Conservation (phyloP, 2,113 vertebrate species). For the Oenanthe oenanthe region DNA sequence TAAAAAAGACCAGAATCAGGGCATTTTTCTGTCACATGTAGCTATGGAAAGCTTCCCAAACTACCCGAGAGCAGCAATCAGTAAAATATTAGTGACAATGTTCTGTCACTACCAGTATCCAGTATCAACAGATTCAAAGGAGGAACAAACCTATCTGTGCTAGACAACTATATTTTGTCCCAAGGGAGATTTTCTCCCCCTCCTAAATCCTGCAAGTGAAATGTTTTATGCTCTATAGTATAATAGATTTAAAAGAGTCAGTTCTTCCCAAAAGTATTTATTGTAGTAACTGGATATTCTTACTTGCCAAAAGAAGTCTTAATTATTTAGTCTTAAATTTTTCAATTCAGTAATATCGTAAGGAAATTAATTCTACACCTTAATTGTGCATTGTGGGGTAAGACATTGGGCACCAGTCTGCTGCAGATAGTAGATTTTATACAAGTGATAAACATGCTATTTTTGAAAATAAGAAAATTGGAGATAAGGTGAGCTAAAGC, state of each 20-base stretch:
- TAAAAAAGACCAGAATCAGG: background rate
- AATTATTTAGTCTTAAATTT: constrained; percentile 4
- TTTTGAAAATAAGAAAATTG: constrained; percentile 1
- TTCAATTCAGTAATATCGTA: background rate
- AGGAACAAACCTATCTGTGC: background rate
- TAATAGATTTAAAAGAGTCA: background rate
- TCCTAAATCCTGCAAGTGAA: background rate
- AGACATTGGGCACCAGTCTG: background rate
- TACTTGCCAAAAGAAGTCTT: constrained; percentile 12
- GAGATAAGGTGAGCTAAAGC: background rate
- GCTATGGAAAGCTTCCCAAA: constrained; percentile 9
- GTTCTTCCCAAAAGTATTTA: constrained; percentile 17
- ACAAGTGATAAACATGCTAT: background rate
- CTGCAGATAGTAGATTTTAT: constrained; percentile 12
- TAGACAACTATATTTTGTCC: background rate
- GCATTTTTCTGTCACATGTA: background rate
- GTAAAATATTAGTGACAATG: background rate
- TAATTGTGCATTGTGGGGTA: background rate
- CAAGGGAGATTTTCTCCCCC: background rate
- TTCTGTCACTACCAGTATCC: background rate
- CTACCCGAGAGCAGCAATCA: background rate
- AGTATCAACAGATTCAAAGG: constrained; percentile 16
- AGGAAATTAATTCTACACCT: background rate
- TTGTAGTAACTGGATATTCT: background rate
- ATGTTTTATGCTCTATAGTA: constrained; percentile 4